Conservation (phyloP, 2,113 vertebrate species). For the Nannobrachium achirus region DNA sequence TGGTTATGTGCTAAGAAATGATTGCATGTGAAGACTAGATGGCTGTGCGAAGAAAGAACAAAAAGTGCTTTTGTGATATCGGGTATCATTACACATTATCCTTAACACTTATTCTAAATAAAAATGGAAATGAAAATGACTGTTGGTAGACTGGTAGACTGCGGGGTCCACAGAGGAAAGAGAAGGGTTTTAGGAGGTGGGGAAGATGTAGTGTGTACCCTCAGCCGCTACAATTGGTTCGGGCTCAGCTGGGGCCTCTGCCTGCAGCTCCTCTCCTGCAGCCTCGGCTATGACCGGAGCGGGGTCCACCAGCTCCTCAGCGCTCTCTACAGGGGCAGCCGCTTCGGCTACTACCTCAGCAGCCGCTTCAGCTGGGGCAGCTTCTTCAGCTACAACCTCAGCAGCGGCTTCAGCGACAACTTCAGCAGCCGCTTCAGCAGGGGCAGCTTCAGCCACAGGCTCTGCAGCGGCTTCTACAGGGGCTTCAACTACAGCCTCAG, state of each 20-base stretch:
- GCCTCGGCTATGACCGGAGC: conserved; percentile 49
- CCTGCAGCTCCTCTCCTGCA: conserved; percentile 55
- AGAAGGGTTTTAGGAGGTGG: conserved; percentile 41
- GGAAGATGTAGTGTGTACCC: conserved; percentile 65
- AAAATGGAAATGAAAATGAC: conserved; percentile 19
- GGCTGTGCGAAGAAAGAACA: conserved; percentile 1
- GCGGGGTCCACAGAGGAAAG: conserved; percentile 54
- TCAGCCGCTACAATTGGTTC: conserved; percentile 62
- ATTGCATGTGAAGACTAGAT: background rate
- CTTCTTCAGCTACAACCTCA: background rate
- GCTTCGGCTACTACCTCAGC: conserved; percentile 27
- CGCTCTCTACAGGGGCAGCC: conserved; percentile 8
- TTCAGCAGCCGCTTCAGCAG: background rate
- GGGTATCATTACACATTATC: conserved; percentile 25
- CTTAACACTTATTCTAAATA: conserved; percentile 28
- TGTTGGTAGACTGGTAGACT: conserved; percentile 32
- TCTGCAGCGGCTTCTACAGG: background rate
- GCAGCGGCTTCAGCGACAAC: conserved; percentile 1
- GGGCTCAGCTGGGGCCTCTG: conserved; percentile 44
- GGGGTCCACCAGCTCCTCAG: conserved; percentile 50
- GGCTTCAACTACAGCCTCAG: background rate
- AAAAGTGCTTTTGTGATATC: conserved; percentile 40
- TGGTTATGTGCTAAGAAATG: background rate
- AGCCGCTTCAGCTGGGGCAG: conserved; percentile 5
- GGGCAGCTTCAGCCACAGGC: background rate